These are phyloP conservation scores for Callaeas wilsoni DNA, from an alignment of 2,113 vertebrate species.

Conservation along the genomic window DNA sequence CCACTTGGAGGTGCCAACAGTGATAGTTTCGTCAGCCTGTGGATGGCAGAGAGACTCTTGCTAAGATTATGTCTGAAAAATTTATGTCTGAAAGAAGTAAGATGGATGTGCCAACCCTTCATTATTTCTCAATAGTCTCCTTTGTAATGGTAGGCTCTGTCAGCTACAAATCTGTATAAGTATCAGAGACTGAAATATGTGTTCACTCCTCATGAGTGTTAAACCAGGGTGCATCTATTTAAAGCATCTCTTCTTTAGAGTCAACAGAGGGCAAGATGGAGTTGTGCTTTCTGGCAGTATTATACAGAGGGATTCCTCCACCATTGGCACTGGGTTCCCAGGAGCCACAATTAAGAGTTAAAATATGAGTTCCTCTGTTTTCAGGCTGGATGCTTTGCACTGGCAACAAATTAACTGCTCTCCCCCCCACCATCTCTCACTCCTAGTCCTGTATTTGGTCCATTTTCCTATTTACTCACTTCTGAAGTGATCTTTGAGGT, in stretches of 20 bases:
- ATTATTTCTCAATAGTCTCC: background rate
- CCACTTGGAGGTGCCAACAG: background rate
- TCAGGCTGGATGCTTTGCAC: background rate
- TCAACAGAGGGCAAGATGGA: background rate
- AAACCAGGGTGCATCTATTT: background rate
- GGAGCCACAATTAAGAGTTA: background rate
- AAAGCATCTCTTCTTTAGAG: background rate
- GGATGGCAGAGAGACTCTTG: background rate
- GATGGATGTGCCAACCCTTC: background rate
- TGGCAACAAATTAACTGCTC: background rate
- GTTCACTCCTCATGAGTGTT: background rate
- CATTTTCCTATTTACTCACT: background rate
- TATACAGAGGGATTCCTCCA: background rate
- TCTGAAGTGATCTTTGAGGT: background rate
- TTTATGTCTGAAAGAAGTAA: background rate
- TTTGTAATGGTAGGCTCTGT: background rate
- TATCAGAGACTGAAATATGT: background rate
- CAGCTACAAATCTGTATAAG: background rate
- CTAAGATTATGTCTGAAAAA: background rate
- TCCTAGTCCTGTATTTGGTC: background rate
- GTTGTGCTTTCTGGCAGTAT: background rate
- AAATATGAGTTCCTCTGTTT: background rate
- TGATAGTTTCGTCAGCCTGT: background rate
- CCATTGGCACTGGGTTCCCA: background rate
- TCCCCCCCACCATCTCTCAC: accelerated